These are phyloP conservation scores for Melanchra persicariae DNA, from an alignment of 2,888 invertebrate genomes.

Conservation along the genomic window DNA sequence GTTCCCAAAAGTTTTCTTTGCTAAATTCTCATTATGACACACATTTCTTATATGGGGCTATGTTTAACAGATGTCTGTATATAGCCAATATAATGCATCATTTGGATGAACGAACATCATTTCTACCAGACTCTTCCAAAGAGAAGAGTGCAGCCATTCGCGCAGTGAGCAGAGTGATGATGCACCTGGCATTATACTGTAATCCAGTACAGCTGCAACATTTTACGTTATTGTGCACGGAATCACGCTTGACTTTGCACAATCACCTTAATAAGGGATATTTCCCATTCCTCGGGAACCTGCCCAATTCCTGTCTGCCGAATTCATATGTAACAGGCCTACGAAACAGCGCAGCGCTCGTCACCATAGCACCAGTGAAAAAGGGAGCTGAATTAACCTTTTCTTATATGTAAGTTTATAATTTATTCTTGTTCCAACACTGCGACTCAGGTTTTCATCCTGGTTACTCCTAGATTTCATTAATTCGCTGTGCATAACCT, in stretches of 20 bases:
- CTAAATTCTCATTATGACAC: slow-evolving; percentile 34
- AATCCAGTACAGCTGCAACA: slow-evolving; percentile 31
- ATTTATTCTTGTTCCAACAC: neutral
- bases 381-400: slow-evolving; percentile 33
- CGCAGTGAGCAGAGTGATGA: slow-evolving; percentile 45
- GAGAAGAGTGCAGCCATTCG: slow-evolving; percentile 34
- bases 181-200: slow-evolving; percentile 40
- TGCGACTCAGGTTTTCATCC: too few species aligned
- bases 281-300: slow-evolving; percentile 41
- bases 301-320: slow-evolving; percentile 31
- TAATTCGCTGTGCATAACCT: neutral
- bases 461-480: neutral
- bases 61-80: slow-evolving; percentile 34
- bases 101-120: slow-evolving; percentile 36
- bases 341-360: slow-evolving; percentile 31
- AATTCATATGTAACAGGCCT: slow-evolving; percentile 29
- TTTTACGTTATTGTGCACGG: too few species aligned
- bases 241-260: accelerated
- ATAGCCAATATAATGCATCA: slow-evolving; percentile 38
- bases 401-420: slow-evolving; percentile 28
- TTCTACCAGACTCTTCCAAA: slow-evolving; percentile 28
- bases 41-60: slow-evolving; percentile 34
- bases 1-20: slow-evolving; percentile 44
- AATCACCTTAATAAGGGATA: slow-evolving; percentile 30
- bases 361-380: slow-evolving; percentile 39